Base-by-base conservation (phyloP, 2,797 vertebrate genomes). In the Hephaestus fuliginosus region DNA sequence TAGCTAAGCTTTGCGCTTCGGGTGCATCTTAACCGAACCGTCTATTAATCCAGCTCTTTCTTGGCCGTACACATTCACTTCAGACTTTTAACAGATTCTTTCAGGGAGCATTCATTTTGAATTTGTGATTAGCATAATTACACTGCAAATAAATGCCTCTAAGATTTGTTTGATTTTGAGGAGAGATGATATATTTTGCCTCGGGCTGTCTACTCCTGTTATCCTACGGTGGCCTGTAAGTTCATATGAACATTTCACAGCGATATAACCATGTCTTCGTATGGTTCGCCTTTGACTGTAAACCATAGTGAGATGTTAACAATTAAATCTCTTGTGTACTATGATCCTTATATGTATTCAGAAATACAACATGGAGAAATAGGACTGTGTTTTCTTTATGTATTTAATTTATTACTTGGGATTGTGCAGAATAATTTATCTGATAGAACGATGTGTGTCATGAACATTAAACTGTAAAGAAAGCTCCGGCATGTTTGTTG, bases 121-220 rank as follows among this genome's bases (percentile, higher is more conserved):
- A 5, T 28, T 25, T 61, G 51, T 41, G 30, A 30, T 12, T 41
- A 22, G 18, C 12, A 1, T 30, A 20, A 39, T 14, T 28, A 7
- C 15, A 63, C 30, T 30, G 30, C 11, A 76, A 55, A 25, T 39
- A 70, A 53, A 46, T 11, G 4, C 5, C 7, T 58, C 1, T 44
- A 10, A 25, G 46, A 58, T 60, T 33, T 52, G 69, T 79, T 61
- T 61, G 62, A 60, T 67, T 46, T 66, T 7, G 20, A 49, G n/a
- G 8, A 18, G 14, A 36, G 41, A 17, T 56, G 12, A 46, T 12
- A 53, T 39, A 1, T n/a, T 61, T 13, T 5, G 22, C 56, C 53
- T 33, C 46, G 2, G 64, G 44, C 58, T 46, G 49, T 48, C 39
- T 43, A 14, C 18, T 30, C 44, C 22, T 3, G 8, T 67, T 20